phyloP scores from a whole-genome alignment of 2,797 vertebrate genomes.

The Pterois miles region DNA sequence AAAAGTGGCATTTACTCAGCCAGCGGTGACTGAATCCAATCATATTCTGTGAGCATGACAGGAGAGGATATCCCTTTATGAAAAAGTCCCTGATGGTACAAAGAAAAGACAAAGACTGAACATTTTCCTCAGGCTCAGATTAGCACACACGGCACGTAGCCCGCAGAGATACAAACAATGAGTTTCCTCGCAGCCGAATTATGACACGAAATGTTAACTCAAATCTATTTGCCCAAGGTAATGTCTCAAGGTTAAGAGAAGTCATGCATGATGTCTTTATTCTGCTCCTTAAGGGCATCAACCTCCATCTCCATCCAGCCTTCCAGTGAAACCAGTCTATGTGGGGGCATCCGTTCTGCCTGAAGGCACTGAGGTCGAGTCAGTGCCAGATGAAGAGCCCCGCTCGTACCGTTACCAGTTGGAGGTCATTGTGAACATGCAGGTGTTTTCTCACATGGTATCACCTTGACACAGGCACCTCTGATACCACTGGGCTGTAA shows the following conservation, averaged over 20 bases:
- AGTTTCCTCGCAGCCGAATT: slow-evolving; percentile 34
- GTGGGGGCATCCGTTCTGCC: slow-evolving; percentile 16
- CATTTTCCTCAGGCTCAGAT: slow-evolving; percentile 40
- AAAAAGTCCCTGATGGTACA: slow-evolving; percentile 25
- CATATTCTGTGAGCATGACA: slow-evolving; percentile 14
- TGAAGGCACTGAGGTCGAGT: slow-evolving; percentile 33
- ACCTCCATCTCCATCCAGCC: slow-evolving; percentile 27
- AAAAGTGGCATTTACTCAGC: slow-evolving; percentile 23
- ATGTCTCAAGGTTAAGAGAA: slow-evolving; percentile 60
- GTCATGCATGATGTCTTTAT: slow-evolving; percentile 40
- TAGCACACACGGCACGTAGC: slow-evolving; percentile 43
- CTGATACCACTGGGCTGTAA: slow-evolving; percentile 33
- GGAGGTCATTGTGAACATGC: slow-evolving; percentile 43
- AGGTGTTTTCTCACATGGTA: slow-evolving; percentile 56
- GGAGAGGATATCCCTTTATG: slow-evolving; percentile 36
- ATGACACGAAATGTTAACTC: slow-evolving; percentile 55
- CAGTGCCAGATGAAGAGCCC: slow-evolving; percentile 20
- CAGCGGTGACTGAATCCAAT: slow-evolving; percentile 25
- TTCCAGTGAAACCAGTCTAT: slow-evolving; percentile 11
- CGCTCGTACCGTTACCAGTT: background rate
- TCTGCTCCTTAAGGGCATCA: slow-evolving; percentile 20
- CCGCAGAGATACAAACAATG: slow-evolving; percentile 28
- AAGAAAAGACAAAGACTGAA: slow-evolving; percentile 44
- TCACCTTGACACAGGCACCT: slow-evolving; percentile 56
- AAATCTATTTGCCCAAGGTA: slow-evolving; percentile 47